Evolutionary conservation across 2,113 vertebrate genomes (phyloP).

Genomic region (Stigmatopora nigra): DNA sequence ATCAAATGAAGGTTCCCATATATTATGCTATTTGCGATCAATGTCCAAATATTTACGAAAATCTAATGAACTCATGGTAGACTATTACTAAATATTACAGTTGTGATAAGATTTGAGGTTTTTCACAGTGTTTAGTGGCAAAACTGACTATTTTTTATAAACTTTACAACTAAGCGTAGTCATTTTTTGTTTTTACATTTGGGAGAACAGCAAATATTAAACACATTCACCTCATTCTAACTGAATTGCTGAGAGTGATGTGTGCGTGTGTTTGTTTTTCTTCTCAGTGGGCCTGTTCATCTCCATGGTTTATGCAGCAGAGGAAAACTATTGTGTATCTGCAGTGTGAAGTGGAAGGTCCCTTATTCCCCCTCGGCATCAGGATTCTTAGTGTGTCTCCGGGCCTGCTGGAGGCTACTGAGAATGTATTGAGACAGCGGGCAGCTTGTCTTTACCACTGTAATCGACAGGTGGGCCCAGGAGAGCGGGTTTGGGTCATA

Average conservation of each 20-base stretch:
- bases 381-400: slow-evolving; percentile 55
- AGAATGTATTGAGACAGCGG: slow-evolving; percentile 52
- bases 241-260: slow-evolving; percentile 26
- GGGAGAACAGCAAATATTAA: slow-evolving; percentile 36
- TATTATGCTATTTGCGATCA: background rate
- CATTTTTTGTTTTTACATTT: slow-evolving; percentile 34
- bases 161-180: slow-evolving; percentile 18
- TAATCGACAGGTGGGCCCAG: slow-evolving; percentile 62
- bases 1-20: background rate
- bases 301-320: slow-evolving; percentile 47
- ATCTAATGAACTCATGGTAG: slow-evolving; percentile 14
- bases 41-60: slow-evolving; percentile 28
- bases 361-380: slow-evolving; percentile 54
- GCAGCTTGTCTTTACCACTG: slow-evolving; percentile 59
- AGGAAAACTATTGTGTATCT: slow-evolving; percentile 33
- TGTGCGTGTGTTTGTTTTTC: slow-evolving; percentile 35
- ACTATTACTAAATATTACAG: slow-evolving; percentile 18
- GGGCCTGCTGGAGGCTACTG: slow-evolving; percentile 40
- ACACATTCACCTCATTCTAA: slow-evolving; percentile 29
- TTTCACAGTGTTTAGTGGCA: background rate
- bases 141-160: slow-evolving; percentile 14
- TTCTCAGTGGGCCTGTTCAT: slow-evolving; percentile 51
- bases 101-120: slow-evolving; percentile 13
- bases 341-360: slow-evolving; percentile 43
- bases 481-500: slow-evolving; percentile 50